Base-by-base conservation (phyloP, 2,113 vertebrate species). In the Spilogale gracilis region DNA sequence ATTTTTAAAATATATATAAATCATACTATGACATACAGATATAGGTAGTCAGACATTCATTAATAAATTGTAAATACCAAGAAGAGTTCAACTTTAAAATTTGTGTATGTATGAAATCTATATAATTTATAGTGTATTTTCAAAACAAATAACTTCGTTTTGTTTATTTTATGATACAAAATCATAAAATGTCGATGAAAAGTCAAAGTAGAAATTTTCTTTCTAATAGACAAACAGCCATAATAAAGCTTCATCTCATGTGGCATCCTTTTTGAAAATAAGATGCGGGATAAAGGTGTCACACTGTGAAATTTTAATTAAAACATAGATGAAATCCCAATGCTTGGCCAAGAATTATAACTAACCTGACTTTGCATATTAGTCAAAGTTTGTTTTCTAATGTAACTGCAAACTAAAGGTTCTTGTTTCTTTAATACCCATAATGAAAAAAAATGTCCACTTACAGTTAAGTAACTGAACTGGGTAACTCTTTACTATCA, bases 271-370 rank as follows among this genome's bases (percentile, higher is more conserved):
- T 89, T 89, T 86, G 45, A 38, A 96, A 95, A 84, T 65, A 87
- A 3, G 1, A 86, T 86, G 30, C 71, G 2, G 21, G 30, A 88
- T 65, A 17, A 97, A 92, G 52, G 38, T 96, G 65, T 89, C 80
- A 85, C 32, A 88, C 48, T 92, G 63, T 95, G 84, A 95, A 95
- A 95, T 79, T 96, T 96, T 94, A 92, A 97, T 96, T 96, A 93
- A 87, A 96, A 32, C 38, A 56, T 5, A 82, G 69, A 88, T 81
- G 92, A 97, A 94, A 83, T 95, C 54, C 43, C 63, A 97, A 14
- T 61, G 73, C 30, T 92, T 50, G 69, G 43, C 30, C 78, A 91
- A 86, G 23, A 94, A 83, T 92, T 81, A n/a, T 88, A 91, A 88
- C n/a, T 92, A 82, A 60, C 5, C 17, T 88, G 69, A 87, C 5